phyloP scores from a whole-genome alignment of 2,888 invertebrate genomes.

The Agrenia bidenticulata region DNA sequence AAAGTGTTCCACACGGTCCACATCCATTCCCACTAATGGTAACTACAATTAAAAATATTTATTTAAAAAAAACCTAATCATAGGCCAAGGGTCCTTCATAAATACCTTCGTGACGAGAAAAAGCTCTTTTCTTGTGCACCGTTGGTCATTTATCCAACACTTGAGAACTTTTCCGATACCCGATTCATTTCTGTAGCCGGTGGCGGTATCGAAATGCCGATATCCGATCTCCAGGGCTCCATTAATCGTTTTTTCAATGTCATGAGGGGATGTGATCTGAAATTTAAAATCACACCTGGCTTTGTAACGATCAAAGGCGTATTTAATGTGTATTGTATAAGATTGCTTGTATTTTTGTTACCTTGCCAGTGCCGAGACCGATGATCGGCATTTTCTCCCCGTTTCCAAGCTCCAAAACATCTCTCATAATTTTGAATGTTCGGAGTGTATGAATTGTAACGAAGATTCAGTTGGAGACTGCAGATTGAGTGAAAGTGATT shows the following conservation, averaged over 20 bases:
- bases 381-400: constrained; percentile 70
- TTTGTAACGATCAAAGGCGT: too few relatives aligned
- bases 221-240: constrained; percentile 74
- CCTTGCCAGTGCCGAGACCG: constrained; percentile 80
- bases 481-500: too few relatives aligned
- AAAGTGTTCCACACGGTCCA: constrained; percentile 36
- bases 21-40: constrained; percentile 46
- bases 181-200: constrained; percentile 74
- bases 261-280: constrained; percentile 54
- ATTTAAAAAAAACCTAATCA: not conserved
- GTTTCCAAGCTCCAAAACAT: constrained; percentile 27
- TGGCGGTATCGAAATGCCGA: constrained; percentile 79
- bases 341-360: too few relatives aligned
- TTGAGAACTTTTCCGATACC: constrained; percentile 72
- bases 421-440: too few relatives aligned
- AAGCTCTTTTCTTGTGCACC: constrained; percentile 67
- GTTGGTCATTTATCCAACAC: constrained; percentile 67
- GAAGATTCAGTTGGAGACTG: too few relatives aligned
- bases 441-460: too few relatives aligned
- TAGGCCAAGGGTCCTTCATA: constrained; percentile 17
- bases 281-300: too few relatives aligned
- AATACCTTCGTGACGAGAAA: constrained; percentile 83
- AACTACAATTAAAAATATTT: constrained; percentile 36
- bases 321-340: too few relatives aligned
- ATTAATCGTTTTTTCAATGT: constrained; percentile 68